phyloP scores from a whole-genome alignment of 2,113 vertebrate species.

The Corvus hawaiiensis region DNA sequence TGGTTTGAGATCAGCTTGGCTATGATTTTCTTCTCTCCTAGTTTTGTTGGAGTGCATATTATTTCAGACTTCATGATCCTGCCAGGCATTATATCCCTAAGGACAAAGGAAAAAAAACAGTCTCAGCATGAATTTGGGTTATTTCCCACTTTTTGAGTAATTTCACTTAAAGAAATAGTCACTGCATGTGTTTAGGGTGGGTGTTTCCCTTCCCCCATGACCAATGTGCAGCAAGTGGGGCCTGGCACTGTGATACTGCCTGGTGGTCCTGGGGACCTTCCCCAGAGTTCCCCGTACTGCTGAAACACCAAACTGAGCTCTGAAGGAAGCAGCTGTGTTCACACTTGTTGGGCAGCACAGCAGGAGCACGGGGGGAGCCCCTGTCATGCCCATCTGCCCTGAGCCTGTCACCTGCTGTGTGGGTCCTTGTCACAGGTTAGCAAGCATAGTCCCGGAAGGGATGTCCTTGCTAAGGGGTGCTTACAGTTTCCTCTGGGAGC shows the following conservation, averaged over 20 bases:
- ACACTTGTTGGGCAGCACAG: background rate
- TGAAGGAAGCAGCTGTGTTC: background rate
- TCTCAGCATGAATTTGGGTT: background rate
- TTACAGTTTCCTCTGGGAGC: too few relatives aligned
- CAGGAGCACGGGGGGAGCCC: background rate
- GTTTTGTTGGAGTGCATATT: slow-evolving; percentile 22
- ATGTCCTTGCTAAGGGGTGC: too few relatives aligned
- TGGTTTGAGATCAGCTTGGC: slow-evolving; percentile 57
- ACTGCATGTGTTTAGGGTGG: accelerated
- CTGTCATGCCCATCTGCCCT: accelerated
- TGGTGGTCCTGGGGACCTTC: background rate
- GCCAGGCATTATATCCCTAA: slow-evolving; percentile 54
- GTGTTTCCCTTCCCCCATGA: background rate
- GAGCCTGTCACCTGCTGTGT: accelerated
- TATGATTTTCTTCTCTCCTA: slow-evolving; percentile 61
- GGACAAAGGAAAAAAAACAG: background rate
- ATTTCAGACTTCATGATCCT: slow-evolving; percentile 61
- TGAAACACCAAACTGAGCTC: background rate
- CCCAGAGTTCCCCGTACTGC: accelerated
- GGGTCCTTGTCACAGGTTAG: background rate
- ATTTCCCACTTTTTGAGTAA: accelerated
- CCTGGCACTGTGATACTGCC: accelerated
- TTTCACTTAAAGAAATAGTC: background rate
- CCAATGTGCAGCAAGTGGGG: accelerated
- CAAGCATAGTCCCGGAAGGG: too few relatives aligned